Evolutionary conservation across 1,140 invertebrate genomes (phyloP).

Genomic region (Gonatopus flavifemur): DNA sequence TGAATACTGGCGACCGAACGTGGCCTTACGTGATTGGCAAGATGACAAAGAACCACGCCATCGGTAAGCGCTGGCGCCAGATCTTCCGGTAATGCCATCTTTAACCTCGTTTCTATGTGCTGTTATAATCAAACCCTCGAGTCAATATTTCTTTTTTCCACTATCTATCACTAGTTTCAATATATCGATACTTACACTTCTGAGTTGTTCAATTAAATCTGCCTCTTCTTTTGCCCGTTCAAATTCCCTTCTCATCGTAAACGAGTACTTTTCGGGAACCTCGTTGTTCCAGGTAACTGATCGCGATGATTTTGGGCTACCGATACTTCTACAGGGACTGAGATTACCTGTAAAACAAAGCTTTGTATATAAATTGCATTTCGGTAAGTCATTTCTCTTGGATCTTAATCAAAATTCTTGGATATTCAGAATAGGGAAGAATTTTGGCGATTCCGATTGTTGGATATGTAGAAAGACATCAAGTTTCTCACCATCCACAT

Average conservation of each 20-base stretch:
- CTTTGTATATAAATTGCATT: too few species aligned
- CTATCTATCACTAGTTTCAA: too few species aligned
- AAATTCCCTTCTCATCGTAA: constrained; percentile 89
- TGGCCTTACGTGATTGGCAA: constrained; percentile 89
- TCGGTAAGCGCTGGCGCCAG: constrained; percentile 83
- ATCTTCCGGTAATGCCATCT: constrained; percentile 86
- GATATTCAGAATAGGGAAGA: too few species aligned
- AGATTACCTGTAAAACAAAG: constrained; percentile 31
- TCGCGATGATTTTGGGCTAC: constrained; percentile 52
- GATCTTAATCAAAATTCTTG: too few species aligned
- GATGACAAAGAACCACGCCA: constrained; percentile 90
- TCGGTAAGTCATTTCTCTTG: too few species aligned
- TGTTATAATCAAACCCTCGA: too few species aligned
- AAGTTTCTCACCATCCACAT: constrained; percentile 55
- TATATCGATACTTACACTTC: constrained; percentile 69
- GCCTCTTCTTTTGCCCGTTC: constrained; percentile 88
- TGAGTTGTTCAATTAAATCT: constrained; percentile 80
- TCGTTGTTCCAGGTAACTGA: constrained; percentile 73
- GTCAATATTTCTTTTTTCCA: too few species aligned
- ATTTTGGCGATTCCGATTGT: neutral
- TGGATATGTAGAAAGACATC: neutral
- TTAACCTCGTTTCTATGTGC: constrained; percentile 87
- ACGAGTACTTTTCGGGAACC: constrained; percentile 77
- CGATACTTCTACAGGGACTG: constrained; percentile 41
- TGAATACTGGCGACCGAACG: constrained; percentile 90